Percentiles rank a stretch among this genome's conserved stretches.
Evolutionary conservation across 2,888 invertebrate species (phyloP).

Genomic region (Parnassius glacialis): DNA sequence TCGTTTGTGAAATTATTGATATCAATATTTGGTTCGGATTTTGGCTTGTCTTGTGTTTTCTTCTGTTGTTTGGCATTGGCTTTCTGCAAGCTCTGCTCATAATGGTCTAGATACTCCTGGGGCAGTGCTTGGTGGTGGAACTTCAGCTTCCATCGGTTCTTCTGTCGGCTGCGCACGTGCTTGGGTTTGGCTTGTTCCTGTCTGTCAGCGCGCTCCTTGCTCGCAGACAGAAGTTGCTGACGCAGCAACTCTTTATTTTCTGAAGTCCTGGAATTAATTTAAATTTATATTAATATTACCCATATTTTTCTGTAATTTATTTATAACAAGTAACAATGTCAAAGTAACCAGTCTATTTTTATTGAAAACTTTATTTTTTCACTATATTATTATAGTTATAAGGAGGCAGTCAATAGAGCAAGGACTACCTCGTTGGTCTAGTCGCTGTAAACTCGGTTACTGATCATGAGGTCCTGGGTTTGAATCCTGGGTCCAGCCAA

Average conservation of each 20-base stretch:
- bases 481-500: too few species aligned
- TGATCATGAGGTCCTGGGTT: too few species aligned
- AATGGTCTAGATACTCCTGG: constrained; percentile 89
- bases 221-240: constrained; percentile 67
- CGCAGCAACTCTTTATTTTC: constrained; percentile 73
- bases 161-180: constrained; percentile 75
- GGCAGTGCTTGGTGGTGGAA: constrained; percentile 91
- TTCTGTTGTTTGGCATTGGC: constrained; percentile 61
- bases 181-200: constrained; percentile 58
- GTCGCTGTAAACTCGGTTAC: too few species aligned
- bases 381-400: too few species aligned
- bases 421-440: too few species aligned
- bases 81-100: constrained; percentile 86
- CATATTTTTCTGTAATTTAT: too few species aligned
- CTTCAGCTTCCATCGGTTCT: constrained; percentile 87
- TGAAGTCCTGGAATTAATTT: constrained; percentile 54
- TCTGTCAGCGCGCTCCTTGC: constrained; percentile 62
- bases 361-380: too few species aligned
- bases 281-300: neutral
- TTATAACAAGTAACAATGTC: too few species aligned
- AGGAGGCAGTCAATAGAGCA: too few species aligned
- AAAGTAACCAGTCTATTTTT: too few species aligned
- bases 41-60: constrained; percentile 57
- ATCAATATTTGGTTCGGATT: constrained; percentile 61
- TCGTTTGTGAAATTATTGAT: constrained; percentile 79